Evolutionary conservation across 2,113 vertebrate species (phyloP).

Genomic region (Hippopotamus amphibius): DNA sequence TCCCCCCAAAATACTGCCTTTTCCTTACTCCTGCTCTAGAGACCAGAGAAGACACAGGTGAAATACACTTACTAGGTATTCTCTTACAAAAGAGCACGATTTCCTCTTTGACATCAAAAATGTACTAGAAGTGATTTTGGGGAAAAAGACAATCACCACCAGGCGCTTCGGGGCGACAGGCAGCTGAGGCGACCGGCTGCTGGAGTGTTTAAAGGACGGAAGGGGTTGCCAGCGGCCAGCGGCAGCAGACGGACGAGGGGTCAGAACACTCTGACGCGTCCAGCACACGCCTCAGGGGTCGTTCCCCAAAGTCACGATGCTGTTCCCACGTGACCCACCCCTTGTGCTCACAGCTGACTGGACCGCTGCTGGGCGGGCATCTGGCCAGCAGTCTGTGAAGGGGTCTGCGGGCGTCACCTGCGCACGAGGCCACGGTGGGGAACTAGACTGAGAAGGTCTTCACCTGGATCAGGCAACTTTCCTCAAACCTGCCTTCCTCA

Average conservation of each 20-base stretch:
- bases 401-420: background rate
- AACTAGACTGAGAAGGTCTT: background rate
- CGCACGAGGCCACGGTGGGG: background rate
- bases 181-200: background rate
- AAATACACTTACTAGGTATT: background rate
- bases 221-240: fast-evolving
- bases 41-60: background rate
- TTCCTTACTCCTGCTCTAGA: background rate
- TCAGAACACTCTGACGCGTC: background rate
- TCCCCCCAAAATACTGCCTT: background rate
- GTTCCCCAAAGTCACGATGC: fast-evolving
- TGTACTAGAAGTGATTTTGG: background rate
- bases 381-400: background rate
- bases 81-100: background rate
- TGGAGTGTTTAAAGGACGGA: background rate
- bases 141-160: too few species aligned
- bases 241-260: fast-evolving
- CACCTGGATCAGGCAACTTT: too few species aligned
- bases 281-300: background rate
- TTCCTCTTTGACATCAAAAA: background rate
- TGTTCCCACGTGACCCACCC: background rate
- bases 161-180: background rate
- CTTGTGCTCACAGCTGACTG: too few species aligned
- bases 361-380: too few species aligned
- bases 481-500: background rate